These are phyloP conservation scores for Proctacanthus coquilletti DNA, from an alignment of 1,140 invertebrate species.

Conservation along the genomic window DNA sequence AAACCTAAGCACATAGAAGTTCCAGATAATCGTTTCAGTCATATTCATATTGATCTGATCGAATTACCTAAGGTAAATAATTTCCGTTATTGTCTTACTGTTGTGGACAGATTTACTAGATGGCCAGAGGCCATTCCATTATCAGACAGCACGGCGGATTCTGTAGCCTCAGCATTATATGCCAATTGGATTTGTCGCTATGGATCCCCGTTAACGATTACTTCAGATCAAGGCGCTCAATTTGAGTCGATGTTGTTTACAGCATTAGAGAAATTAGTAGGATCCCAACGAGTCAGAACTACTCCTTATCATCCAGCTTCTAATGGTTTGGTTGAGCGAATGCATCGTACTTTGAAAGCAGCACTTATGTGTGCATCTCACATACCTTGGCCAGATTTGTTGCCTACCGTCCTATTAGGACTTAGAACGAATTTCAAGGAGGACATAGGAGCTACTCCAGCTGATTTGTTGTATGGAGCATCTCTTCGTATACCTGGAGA, in stretches of 20 bases:
- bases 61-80: slow-evolving; percentile 20
- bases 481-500: slow-evolving; percentile 21
- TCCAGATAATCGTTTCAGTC: slow-evolving; percentile 10
- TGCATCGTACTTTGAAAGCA: slow-evolving; percentile 28
- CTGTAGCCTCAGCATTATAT: slow-evolving; percentile 19
- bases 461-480: slow-evolving; percentile 16
- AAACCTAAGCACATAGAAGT: neutral
- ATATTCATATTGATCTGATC: slow-evolving; percentile 22
- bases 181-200: slow-evolving; percentile 24
- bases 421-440: slow-evolving; percentile 17
- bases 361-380: slow-evolving; percentile 13
- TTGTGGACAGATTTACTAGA: slow-evolving; percentile 15
- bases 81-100: slow-evolving; percentile 12
- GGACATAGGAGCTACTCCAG: slow-evolving; percentile 13
- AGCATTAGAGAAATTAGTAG: slow-evolving; percentile 10
- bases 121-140: slow-evolving; percentile 19
- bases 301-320: slow-evolving; percentile 27
- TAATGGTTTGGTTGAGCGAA: slow-evolving; percentile 30
- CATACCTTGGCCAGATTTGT: slow-evolving; percentile 8
- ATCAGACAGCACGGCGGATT: slow-evolving; percentile 19
- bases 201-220: slow-evolving; percentile 17
- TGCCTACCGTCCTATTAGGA: slow-evolving; percentile 15
- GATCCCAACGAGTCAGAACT: slow-evolving; percentile 14
- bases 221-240: slow-evolving; percentile 21
- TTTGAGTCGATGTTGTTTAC: slow-evolving; percentile 14